phyloP scores from a whole-genome alignment of 2,113 vertebrate species.

The Gymnorhina tibicen region DNA sequence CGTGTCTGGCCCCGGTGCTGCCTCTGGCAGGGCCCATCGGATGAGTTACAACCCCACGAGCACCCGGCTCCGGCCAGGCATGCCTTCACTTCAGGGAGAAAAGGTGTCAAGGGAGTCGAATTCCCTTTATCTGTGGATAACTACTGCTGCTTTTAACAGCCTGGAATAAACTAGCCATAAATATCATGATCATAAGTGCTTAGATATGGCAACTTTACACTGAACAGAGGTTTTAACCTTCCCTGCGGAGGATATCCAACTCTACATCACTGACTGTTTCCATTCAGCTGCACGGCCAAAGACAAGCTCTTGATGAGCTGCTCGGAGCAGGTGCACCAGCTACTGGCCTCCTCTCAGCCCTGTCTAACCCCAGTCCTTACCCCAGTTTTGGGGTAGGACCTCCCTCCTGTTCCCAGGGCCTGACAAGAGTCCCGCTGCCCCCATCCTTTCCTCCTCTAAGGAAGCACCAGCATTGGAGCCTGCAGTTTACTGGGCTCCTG shows the following conservation, averaged over 20 bases:
- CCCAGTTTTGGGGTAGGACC: background rate
- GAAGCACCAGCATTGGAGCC: background rate
- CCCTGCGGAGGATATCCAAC: conserved; percentile 39
- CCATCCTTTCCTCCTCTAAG: background rate
- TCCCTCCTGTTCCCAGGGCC: background rate
- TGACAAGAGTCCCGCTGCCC: background rate
- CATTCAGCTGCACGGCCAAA: background rate
- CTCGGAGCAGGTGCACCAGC: background rate
- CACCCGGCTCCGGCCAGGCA: background rate
- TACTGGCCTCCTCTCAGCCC: background rate
- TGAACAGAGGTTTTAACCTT: conserved; percentile 64
- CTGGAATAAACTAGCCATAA: conserved; percentile 66
- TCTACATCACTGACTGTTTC: conserved; percentile 23
- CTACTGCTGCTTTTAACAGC: conserved; percentile 57
- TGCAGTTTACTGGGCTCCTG: background rate
- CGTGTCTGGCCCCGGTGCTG: accelerated
- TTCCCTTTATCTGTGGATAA: conserved; percentile 54
- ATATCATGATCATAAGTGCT: conserved; percentile 58
- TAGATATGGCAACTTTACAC: conserved; percentile 59
- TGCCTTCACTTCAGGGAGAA: background rate
- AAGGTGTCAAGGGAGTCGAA: conserved; percentile 6
- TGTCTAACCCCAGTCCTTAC: background rate
- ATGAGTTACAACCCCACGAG: background rate
- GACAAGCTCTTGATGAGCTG: background rate
- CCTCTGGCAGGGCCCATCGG: background rate